phyloP scores from a whole-genome alignment of 2,113 vertebrate species.

The Actinemys pallida region DNA sequence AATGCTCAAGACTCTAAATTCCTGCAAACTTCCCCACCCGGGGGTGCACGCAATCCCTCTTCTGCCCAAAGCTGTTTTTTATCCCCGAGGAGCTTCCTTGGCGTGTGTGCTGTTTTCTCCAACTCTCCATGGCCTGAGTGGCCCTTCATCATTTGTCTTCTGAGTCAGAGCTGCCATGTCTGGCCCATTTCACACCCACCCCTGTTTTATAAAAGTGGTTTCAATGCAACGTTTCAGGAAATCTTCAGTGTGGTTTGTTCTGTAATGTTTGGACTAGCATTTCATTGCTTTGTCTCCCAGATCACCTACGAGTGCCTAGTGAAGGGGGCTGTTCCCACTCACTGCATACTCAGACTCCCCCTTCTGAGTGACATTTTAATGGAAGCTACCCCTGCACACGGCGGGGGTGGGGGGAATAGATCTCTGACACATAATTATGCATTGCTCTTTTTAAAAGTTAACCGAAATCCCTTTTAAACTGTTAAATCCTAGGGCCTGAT shows the following conservation, averaged over 20 bases:
- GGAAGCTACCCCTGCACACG: not conserved
- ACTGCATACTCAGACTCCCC: not conserved
- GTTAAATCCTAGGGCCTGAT: not conserved
- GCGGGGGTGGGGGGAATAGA: not conserved
- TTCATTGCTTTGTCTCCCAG: not conserved
- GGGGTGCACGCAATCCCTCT: not conserved
- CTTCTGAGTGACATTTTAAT: not conserved
- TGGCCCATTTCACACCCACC: not conserved
- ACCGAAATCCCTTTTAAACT: not conserved
- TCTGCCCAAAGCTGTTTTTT: rapidly evolving
- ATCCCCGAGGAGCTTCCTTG: not conserved
- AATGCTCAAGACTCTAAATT: not conserved
- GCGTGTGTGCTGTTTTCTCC: rapidly evolving
- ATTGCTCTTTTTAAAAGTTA: not conserved
- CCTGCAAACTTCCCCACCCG: rapidly evolving
- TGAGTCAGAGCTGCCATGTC: not conserved
- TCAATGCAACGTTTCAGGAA: not conserved
- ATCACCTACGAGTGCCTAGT: not conserved
- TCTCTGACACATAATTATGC: not conserved
- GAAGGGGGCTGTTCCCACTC: not conserved
- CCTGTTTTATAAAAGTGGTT: not conserved
- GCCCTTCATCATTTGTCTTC: not conserved
- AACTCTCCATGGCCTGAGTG: rapidly evolving
- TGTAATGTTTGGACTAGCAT: not conserved
- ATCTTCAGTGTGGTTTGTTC: not conserved